Evolutionary conservation across 1,140 invertebrate genomes (phyloP).

Genomic region (Nephotettix cincticeps): DNA sequence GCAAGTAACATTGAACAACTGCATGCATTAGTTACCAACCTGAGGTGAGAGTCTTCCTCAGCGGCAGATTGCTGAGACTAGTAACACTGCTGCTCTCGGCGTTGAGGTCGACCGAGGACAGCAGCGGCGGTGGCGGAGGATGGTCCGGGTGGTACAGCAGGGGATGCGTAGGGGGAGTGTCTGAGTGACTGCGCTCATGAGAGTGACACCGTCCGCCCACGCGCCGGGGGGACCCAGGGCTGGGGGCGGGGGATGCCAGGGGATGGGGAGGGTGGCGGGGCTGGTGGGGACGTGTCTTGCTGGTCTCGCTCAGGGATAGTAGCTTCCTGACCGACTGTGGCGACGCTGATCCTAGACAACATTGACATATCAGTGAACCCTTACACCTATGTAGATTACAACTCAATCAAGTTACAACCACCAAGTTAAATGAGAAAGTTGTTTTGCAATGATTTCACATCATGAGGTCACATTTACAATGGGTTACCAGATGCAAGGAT

Average conservation of each 20-base stretch:
- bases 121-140: conserved; percentile 34
- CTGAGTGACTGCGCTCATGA: conserved; percentile 88
- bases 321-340: conserved; percentile 94
- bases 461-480: too few relatives aligned
- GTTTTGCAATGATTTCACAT: too few relatives aligned
- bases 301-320: conserved; percentile 80
- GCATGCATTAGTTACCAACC: too few relatives aligned
- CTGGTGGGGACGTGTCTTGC: conserved; percentile 85
- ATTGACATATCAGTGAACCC: too few relatives aligned
- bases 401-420: too few relatives aligned
- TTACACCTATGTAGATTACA: too few relatives aligned
- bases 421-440: too few relatives aligned
- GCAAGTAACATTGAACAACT: too few relatives aligned
- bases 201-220: conserved; percentile 49
- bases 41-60: conserved; percentile 81
- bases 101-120: conserved; percentile 85
- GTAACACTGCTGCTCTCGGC: conserved; percentile 95
- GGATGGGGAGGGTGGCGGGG: conserved; percentile 61
- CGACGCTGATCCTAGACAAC: conserved; percentile 80
- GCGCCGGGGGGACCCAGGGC: conserved; percentile 64
- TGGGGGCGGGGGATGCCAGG: conserved; percentile 50
- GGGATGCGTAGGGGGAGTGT: conserved; percentile 76
- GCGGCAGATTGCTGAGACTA: conserved; percentile 82
- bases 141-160: conserved; percentile 50
- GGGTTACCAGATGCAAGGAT: too few relatives aligned